Conservation (phyloP, 2,113 vertebrate genomes). For the Gobiocypris rarus region DNA sequence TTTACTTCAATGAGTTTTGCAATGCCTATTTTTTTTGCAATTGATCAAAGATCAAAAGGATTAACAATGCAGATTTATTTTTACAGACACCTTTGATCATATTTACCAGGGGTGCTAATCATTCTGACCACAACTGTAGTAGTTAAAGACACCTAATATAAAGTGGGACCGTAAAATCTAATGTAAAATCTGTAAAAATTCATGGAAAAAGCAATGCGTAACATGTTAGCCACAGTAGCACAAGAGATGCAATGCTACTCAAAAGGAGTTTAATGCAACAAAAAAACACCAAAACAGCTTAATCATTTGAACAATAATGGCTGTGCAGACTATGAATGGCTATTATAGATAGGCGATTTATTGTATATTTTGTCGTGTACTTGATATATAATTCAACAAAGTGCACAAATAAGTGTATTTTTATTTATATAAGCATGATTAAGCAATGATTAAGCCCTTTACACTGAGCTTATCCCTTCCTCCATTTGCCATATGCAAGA, state of each 20-base stretch:
- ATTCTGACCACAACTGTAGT: too few relatives aligned
- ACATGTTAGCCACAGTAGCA: background rate
- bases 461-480: background rate
- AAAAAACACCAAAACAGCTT: background rate
- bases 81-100: too few relatives aligned
- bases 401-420: slow-evolving; percentile 5
- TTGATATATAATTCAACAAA: background rate
- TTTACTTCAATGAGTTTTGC: too few relatives aligned
- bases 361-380: background rate
- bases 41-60: too few relatives aligned
- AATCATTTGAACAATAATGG: background rate
- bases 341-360: background rate
- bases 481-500: background rate
- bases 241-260: background rate
- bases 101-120: too few relatives aligned
- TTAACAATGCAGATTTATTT: too few relatives aligned
- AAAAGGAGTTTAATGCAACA: background rate
- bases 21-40: too few relatives aligned
- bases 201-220: background rate
- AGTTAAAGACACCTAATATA: too few relatives aligned
- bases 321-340: background rate
- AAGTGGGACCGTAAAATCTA: background rate
- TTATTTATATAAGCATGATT: background rate
- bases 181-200: background rate
- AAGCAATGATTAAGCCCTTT: background rate